Base-by-base conservation (phyloP, 2,888 invertebrate genomes). In the Agrotis exclamationis region DNA sequence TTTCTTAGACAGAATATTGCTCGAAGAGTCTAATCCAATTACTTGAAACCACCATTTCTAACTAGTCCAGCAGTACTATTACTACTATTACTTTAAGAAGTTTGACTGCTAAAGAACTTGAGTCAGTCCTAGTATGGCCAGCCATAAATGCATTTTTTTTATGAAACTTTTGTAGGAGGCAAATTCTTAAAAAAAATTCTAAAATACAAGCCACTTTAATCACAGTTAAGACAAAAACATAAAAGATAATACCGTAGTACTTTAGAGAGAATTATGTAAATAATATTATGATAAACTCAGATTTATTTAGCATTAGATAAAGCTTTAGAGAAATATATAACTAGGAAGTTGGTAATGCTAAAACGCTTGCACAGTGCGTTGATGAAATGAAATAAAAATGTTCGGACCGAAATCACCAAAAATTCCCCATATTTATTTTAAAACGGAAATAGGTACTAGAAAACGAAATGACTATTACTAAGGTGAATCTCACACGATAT, bases 231-330 rank as follows among this genome's bases (percentile, higher is more conserved):
- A 73, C 63, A 63, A 75, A 39, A 79, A 66, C 45, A 64, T 76
- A 62, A 76, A 70, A 47, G 4, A 78, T 65, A 68, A 67, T 72
- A 74, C 74, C 60, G 67, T 85, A 79, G 80, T 80, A 72, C 56
- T 65, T 24, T 68, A 81, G 79, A 87, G 70, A 75, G 79, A 84
- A 85, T 82, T 82, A 80, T 89, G 88, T 89, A 89, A 85, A 89
- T 87, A 87, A 85, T 67, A 85, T 54, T 67, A 85, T 54, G 58
- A 83, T 79, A 81, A 78, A 82, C 71, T 76, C 85, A 81, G 70
- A 83, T 74, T 78, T 84, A 80, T 78, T 82, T 88, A 88, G 86
- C 83, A 50, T 81, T 88, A 87, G 82, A 79, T 77, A 80, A 77
- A 79, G 88, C 88, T 87, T 86, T 74, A 74, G 60, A 82, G 72